Conservation (phyloP, 2,888 invertebrate genomes). For the Stenichneumon culpator region DNA sequence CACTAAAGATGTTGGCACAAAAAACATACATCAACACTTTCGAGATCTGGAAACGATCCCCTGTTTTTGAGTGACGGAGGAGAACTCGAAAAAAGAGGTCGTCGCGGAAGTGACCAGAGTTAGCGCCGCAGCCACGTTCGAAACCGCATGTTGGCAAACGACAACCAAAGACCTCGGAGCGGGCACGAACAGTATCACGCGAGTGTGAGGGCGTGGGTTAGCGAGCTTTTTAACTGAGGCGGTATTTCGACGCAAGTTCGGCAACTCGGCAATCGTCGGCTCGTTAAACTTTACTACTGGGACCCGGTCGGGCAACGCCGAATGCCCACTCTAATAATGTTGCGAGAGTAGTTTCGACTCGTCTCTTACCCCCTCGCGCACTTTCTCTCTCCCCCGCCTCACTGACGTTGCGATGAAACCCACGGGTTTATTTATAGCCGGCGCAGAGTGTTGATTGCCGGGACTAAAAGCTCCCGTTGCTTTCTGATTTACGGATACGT, state of each 20-base stretch:
- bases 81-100: conserved; percentile 15
- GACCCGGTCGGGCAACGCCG: conserved; percentile 20
- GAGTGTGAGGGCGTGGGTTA: conserved; percentile 9
- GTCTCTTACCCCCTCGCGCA: conserved; percentile 39
- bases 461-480: conserved; percentile 53
- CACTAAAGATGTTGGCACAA: neutral
- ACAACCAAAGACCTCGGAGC: conserved; percentile 29
- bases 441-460: conserved; percentile 45
- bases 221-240: conserved; percentile 34
- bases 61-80: conserved; percentile 20
- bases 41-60: neutral
- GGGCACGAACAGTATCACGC: conserved; percentile 2
- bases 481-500: conserved; percentile 56
- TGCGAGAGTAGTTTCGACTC: conserved; percentile 39
- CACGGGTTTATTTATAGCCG: conserved; percentile 43
- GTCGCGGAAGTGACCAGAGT: conserved; percentile 50
- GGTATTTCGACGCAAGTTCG: conserved; percentile 63
- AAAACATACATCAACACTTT: conserved; percentile 14
- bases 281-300: conserved; percentile 65
- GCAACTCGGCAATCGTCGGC: conserved; percentile 66
- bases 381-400: conserved; percentile 12
- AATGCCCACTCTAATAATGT: conserved; percentile 50
- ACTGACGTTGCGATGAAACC: conserved; percentile 37
- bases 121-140: conserved; percentile 46
- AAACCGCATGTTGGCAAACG: conserved; percentile 57